Base-by-base conservation (phyloP, 2,888 invertebrate genomes). In the Rhabditoides inermis region DNA sequence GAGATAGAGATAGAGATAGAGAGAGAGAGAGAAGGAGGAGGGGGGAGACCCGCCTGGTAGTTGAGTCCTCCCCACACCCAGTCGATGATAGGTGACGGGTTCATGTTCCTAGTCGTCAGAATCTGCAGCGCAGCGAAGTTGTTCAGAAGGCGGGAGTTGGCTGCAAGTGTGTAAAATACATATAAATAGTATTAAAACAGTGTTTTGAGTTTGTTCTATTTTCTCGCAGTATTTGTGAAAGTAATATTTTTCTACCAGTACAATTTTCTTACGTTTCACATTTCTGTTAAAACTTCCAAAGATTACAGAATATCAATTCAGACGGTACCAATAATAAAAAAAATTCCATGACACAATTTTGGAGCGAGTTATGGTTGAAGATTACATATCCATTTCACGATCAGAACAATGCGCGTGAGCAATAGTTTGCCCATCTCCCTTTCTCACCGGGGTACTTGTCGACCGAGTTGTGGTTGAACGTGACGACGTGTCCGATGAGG, bases 1-100 rank as follows among this genome's bases (percentile, higher is more conserved):
- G n/a, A n/a, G n/a, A n/a, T n/a, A n/a, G n/a, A n/a, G n/a, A n/a
- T n/a, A n/a, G n/a, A n/a, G n/a, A n/a, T n/a, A n/a, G n/a, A n/a
- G n/a, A n/a, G 32, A 15, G 6, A 32, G 37, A n/a, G 10, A 37
- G 37, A 5, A 6, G 3, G 7, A 23, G 25, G 12, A 20, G 41
- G 22, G 18, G 44, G 6, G 10, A 23, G 7, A 20, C 25, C 1
- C 27, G 61, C 65, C 56, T 69, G 73, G 39, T 72, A 73, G 58
- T 73, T 73, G 26, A 73, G 58, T 37, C 73, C 73, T 35, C 73
- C 73, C 73, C 73, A 73, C 42, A 73, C 56, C 73, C 73, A 73
- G 50, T 74, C 73, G 50, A 72, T 65, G 53, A 69, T 67, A 35
- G 65, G 64, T 6, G 67, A 67, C 7, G 72, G 70, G 32, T 61